Conservation (phyloP, 2,797 vertebrate genomes). For the Xiphorhynchus erythropygius region DNA sequence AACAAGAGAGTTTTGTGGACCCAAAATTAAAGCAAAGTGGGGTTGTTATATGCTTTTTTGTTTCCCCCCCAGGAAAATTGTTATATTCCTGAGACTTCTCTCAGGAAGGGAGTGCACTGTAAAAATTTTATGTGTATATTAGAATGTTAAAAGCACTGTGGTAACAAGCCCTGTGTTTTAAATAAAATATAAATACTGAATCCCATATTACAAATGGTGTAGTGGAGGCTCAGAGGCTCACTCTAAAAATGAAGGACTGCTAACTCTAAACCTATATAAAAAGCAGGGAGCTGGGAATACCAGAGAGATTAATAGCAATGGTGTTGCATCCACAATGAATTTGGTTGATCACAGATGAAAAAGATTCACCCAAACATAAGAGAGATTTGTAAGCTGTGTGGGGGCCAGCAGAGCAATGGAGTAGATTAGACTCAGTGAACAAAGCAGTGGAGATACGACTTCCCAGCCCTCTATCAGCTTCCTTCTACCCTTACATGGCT, state of each 20-base stretch:
- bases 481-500: not conserved
- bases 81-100: constrained; percentile 19
- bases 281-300: not conserved
- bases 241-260: constrained; percentile 5
- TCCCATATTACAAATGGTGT: not conserved
- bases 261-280: not conserved
- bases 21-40: constrained; percentile 1
- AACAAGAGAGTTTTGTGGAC: not conserved
- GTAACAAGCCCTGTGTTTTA: constrained; percentile 28
- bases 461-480: not conserved
- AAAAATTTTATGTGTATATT: constrained; percentile 23
- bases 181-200: constrained; percentile 26
- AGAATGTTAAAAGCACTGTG: constrained; percentile 30
- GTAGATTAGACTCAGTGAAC: accelerated
- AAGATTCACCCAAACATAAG: not conserved
- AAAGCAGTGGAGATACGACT: not conserved
- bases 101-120: not conserved
- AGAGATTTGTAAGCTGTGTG: not conserved
- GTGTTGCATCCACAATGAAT: not conserved
- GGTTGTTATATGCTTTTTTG: not conserved
- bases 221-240: not conserved
- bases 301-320: not conserved
- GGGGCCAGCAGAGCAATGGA: not conserved
- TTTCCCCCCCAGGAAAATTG: not conserved
- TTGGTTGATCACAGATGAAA: not conserved